Percentiles rank a stretch among this genome's conserved stretches.
Evolutionary conservation across 2,797 vertebrate species (phyloP).

Genomic region (Rhinella marina): DNA sequence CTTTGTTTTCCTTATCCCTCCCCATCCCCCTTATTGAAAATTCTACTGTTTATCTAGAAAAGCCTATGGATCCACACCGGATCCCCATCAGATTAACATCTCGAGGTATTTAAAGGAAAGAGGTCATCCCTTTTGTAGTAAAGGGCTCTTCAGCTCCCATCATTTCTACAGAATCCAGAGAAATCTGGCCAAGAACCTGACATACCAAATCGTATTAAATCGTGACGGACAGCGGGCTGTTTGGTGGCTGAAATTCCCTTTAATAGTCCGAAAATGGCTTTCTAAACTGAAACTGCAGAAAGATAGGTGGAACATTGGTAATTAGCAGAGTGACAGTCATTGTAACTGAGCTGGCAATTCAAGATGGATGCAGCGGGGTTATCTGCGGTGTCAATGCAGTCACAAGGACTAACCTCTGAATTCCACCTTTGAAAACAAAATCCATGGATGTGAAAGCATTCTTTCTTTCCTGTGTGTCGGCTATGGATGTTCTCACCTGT

Average conservation of each 20-base stretch:
- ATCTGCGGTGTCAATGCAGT: slow-evolving; percentile 65
- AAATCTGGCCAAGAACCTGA: slow-evolving; percentile 71
- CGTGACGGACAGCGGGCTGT: background rate
- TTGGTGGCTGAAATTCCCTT: background rate
- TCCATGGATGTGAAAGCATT: slow-evolving; percentile 60
- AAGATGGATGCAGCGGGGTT: slow-evolving; percentile 68
- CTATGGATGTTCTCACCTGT: slow-evolving; percentile 56
- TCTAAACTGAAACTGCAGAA: slow-evolving; percentile 30
- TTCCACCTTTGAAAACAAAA: slow-evolving; percentile 65
- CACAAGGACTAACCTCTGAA: slow-evolving; percentile 65
- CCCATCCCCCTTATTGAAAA: slow-evolving; percentile 20
- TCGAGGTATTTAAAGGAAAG: background rate
- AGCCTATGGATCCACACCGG: background rate
- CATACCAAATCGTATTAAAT: slow-evolving; percentile 70
- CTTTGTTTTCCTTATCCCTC: background rate
- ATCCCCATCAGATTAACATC: slow-evolving; percentile 12
- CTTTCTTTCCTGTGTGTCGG: slow-evolving; percentile 37
- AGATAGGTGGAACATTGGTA: slow-evolving; percentile 67
- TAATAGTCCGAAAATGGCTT: slow-evolving; percentile 2
- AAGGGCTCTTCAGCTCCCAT: background rate
- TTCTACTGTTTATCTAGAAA: background rate
- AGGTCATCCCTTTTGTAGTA: slow-evolving; percentile 61
- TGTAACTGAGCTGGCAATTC: slow-evolving; percentile 69
- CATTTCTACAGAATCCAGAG: slow-evolving; percentile 68
- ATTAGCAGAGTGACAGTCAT: slow-evolving; percentile 71